phyloP scores from a whole-genome alignment of 2,113 vertebrate species.

The Crotophaga sulcirostris region DNA sequence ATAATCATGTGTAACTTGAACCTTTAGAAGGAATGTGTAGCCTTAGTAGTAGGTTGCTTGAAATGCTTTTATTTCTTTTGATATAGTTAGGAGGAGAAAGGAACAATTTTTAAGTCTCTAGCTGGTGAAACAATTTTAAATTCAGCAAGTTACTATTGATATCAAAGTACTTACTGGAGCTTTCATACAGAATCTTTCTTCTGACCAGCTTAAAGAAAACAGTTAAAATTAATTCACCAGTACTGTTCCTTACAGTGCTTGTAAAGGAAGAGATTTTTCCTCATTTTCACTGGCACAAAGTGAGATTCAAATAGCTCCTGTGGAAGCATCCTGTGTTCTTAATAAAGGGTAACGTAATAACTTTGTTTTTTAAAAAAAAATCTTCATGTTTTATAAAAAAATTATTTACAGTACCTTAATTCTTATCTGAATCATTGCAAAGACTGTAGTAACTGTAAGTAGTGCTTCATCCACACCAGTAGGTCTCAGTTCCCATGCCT shows the following conservation, averaged over 20 bases:
- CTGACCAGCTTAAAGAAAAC: neutral
- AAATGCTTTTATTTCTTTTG: neutral
- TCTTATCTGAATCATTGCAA: slow-evolving; percentile 79
- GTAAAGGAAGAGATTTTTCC: neutral
- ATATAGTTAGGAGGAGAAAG: neutral
- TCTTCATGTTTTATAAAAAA: neutral
- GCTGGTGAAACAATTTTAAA: neutral
- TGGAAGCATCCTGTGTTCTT: neutral
- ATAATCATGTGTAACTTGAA: rapidly evolving
- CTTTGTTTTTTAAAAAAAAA: neutral
- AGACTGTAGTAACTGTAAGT: slow-evolving; percentile 72
- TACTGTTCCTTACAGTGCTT: neutral
- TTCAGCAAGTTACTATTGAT: neutral
- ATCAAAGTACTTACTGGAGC: neutral
- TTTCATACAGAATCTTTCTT: neutral
- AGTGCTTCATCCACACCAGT: slow-evolving; percentile 68
- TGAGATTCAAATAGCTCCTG: neutral
- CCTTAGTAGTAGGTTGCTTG: neutral
- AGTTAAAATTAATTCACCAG: neutral
- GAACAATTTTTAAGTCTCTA: neutral
- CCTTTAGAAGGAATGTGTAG: neutral
- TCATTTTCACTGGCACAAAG: neutral
- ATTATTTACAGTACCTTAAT: slow-evolving; percentile 75
- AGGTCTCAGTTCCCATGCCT: slow-evolving; percentile 85
- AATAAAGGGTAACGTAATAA: neutral